Conservation (phyloP, 2,113 vertebrate genomes). For the Campylomormyrus tamandua region DNA sequence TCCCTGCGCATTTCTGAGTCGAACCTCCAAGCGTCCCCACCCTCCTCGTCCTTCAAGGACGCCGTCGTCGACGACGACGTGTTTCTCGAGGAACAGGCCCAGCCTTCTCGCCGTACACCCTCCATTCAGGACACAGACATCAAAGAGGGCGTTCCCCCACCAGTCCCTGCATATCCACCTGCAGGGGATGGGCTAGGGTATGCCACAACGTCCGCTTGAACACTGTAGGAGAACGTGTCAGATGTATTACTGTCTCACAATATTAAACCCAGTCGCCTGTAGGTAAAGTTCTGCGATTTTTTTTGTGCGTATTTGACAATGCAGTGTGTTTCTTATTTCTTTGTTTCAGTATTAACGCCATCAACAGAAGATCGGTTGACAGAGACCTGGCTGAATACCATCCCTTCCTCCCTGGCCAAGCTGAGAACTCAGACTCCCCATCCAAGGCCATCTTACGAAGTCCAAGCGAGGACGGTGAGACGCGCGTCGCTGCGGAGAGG, state of each 20-base stretch:
- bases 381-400: background rate
- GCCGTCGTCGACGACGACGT: slow-evolving; percentile 66
- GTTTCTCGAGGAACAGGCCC: slow-evolving; percentile 57
- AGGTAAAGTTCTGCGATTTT: background rate
- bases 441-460: background rate
- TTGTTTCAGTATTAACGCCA: slow-evolving; percentile 8
- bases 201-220: background rate
- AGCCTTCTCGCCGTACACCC: slow-evolving; percentile 24
- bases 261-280: background rate
- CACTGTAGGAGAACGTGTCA: slow-evolving; percentile 20
- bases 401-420: background rate
- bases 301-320: background rate
- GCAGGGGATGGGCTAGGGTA: slow-evolving; percentile 17
- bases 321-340: background rate
- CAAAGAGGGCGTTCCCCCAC: slow-evolving; percentile 53
- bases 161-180: slow-evolving; percentile 26
- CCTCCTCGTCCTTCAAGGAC: slow-evolving; percentile 20
- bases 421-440: background rate
- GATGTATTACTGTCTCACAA: background rate
- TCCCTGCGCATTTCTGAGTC: slow-evolving; percentile 77
- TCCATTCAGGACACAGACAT: slow-evolving; percentile 43
- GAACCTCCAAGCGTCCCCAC: slow-evolving; percentile 36
- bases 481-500: background rate
- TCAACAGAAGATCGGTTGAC: background rate
- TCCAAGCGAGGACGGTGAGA: background rate